phyloP scores from a whole-genome alignment of 2,888 invertebrate genomes.

The Stomorhina lunata region DNA sequence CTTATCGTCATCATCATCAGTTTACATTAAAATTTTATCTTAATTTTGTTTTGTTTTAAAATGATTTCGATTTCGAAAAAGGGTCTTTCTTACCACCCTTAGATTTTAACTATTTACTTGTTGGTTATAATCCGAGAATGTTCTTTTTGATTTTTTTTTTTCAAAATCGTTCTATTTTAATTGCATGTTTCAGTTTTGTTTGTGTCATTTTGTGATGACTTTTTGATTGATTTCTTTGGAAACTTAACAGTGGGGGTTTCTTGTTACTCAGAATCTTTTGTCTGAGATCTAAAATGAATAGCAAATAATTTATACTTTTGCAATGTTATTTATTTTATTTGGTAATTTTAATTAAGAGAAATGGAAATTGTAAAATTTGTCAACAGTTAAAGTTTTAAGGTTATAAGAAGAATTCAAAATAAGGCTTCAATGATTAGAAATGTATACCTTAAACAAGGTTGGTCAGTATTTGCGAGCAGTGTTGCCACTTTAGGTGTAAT shows the following conservation, averaged over 20 bases:
- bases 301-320: background rate
- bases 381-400: no score
- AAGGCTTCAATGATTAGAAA: no score
- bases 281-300: background rate
- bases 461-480: no score
- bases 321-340: background rate
- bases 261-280: background rate
- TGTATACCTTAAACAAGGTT: no score
- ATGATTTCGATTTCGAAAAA: background rate
- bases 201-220: slow-evolving; percentile 59
- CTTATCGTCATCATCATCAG: slow-evolving; percentile 21
- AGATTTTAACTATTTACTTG: background rate
- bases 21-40: slow-evolving; percentile 28
- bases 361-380: background rate
- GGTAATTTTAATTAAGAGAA: background rate
- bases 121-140: no score
- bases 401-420: no score
- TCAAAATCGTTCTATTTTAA: slow-evolving; percentile 36
- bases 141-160: slow-evolving; percentile 20
- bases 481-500: no score
- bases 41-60: background rate
- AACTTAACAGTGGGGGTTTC: slow-evolving; percentile 26
- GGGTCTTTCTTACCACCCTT: slow-evolving; percentile 18
- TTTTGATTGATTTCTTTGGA: slow-evolving; percentile 59
- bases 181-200: slow-evolving; percentile 43